Evolutionary conservation across 2,888 invertebrate species (phyloP), one percentile per base, ranked within the genome.

Genomic region (Criorhina ranunculi): DNA sequence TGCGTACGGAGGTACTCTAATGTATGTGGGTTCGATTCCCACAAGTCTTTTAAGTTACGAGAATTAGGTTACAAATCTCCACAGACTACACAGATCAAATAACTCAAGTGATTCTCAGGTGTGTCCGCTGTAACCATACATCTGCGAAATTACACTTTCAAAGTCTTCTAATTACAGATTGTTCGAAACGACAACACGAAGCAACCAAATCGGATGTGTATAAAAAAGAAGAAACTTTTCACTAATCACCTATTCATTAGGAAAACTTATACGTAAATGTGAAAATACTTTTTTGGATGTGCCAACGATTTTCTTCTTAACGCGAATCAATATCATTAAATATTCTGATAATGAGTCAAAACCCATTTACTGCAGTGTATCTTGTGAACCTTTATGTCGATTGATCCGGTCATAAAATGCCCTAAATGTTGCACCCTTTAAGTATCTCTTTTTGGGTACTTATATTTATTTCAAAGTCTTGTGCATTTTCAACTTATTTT

Each of bases 211-310:
- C 42, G 62, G 40, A 67, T 69, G 35, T 44, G 17, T 64, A 55
- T 44, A 15, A 57, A 24, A n/a, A 31, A 35, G 64, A 40, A n/a
- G 46, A 59, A 60, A 51, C 9, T 66, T 67, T 24, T 7, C 24
- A 67, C 67, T 73, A 83, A 72, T 83, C 66, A 83, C 60, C 72
- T 60, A 44, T 78, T 82, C 67, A 78, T 78, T 67, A 73, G 35
- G 37, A 29, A 78, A 69, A 72, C 49, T 67, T 66, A 29, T 66
- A 46, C 29, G 29, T 2, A 78, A 78, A 78, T 67, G 70, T 29
- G 67, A 83, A n/a, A n/a, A 72, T 72, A 60, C 66, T 66, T 77
- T n/a, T 51, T 59, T n/a, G 15, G 57, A 51, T 76, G 57, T 46
- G 66, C 42, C 37, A 44, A 19, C 17, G 35, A 55, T 66, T 46